Evolutionary conservation across 2,113 vertebrate genomes (phyloP), one percentile per base, ranked within the genome.

Genomic region (Empidonax alnorum): DNA sequence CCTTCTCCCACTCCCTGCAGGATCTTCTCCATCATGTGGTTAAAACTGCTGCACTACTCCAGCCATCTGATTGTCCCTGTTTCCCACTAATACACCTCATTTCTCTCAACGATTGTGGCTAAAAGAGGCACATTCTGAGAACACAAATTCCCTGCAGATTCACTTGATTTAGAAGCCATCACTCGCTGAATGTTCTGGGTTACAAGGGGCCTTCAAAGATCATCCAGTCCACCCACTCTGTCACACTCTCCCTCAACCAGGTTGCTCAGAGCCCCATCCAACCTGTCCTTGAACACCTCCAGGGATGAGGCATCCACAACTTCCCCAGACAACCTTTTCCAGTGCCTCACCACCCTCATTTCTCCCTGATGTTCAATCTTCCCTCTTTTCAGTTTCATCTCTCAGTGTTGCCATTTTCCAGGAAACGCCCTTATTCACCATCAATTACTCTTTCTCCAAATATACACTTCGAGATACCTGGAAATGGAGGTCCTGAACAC

Each of bases 391-490:
- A 77, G 33, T 73, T 81, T 42, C 13, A 81, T 25, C 14, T 73
- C 53, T 71, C 22, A 41, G 33, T 9, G 3, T 20, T 72, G 20
- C 44, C 47, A 14, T 79, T 68, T 69, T 49, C 37, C 61, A 81
- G 31, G 3, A 33, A 84, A 74, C 5, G 25, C 1, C 1, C 3
- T 4, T 42, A 25, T 31, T 79, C 35, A 46, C 12, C 3, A 1
- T 5, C 83, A 27, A 7, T 72, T 53, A 58, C 23, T 46, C 19
- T 49, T 79, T 61, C 23, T 65, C 30, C 53, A 76, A 33, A 76
- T 42, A 73, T 0, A 25, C 2, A 24, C n/a, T 53, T 37, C 4
- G 8, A 75, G 18, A 65, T 2, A 55, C 1, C 6, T 3, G 2
- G 52, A 65, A 90, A 35, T 2, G 23, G 4, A 22, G n/a, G 4